These are phyloP conservation scores for Conger conger DNA, from an alignment of 2,113 vertebrate genomes.

Conservation along the genomic window DNA sequence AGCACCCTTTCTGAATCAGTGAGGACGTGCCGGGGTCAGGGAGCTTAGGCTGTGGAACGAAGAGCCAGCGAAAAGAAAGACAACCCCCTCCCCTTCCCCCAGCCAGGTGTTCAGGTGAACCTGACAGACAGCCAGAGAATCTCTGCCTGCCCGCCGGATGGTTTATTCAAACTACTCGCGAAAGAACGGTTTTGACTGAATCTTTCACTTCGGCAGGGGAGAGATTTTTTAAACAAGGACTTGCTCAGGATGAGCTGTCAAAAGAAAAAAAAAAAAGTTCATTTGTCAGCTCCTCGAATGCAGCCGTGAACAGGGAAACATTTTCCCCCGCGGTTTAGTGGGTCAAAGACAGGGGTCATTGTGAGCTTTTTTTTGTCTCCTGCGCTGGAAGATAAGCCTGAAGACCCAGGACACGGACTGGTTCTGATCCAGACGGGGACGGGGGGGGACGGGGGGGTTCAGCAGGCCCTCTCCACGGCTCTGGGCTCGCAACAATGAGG, in stretches of 20 bases:
- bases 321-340: not conserved
- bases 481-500: constrained; percentile 60
- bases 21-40: not conserved
- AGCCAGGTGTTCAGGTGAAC: not conserved
- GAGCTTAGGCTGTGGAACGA: constrained; percentile 6
- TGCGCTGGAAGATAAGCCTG: not conserved
- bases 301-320: not conserved
- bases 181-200: not conserved
- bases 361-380: not conserved
- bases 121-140: not conserved
- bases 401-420: not conserved
- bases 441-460: constrained; percentile 33
- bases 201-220: not conserved
- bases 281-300: constrained; percentile 6
- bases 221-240: not conserved
- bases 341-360: not conserved
- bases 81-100: not conserved
- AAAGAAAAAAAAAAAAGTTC: not conserved
- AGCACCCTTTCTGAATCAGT: not conserved
- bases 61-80: not conserved
- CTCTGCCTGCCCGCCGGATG: not conserved
- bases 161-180: not conserved
- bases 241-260: not conserved
- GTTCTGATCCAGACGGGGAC: constrained; percentile 1
- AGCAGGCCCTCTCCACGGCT: constrained; percentile 41